Conservation (phyloP, 2,113 vertebrate species). For the Neopipo cinnamomea region DNA sequence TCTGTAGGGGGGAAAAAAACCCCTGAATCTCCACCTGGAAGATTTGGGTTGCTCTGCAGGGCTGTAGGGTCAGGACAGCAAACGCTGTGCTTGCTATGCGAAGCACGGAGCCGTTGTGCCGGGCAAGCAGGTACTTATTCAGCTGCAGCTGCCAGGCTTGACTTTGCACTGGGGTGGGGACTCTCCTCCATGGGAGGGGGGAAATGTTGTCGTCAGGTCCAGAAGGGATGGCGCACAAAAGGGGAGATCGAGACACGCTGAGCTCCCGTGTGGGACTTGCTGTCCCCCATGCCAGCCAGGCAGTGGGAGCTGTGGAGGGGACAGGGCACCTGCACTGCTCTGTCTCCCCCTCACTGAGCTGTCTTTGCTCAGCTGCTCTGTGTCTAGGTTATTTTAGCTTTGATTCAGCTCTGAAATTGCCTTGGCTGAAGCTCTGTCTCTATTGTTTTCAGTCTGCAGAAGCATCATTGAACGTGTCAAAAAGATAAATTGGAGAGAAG, state of each 20-base stretch:
- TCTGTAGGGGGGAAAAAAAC: background rate
- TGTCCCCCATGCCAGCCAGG: background rate
- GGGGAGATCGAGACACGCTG: background rate
- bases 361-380: background rate
- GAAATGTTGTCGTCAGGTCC: background rate
- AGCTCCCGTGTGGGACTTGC: background rate
- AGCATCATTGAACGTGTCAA: conserved; percentile 26
- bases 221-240: background rate
- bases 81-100: background rate
- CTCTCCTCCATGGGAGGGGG: background rate
- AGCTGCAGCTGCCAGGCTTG: background rate
- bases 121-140: background rate
- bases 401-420: conserved; percentile 15
- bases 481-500: conserved; percentile 46
- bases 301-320: background rate
- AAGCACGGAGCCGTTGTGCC: background rate
- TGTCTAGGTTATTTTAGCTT: conserved; percentile 12
- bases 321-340: background rate
- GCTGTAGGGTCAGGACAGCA: conserved; percentile 2
- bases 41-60: background rate
- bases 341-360: background rate
- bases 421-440: conserved; percentile 36
- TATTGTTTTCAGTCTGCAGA: conserved; percentile 42
- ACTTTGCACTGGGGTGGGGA: background rate
- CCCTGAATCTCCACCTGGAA: background rate